These are phyloP conservation scores for Phania funesta DNA, from an alignment of 2,888 invertebrate species.

Conservation along the genomic window DNA sequence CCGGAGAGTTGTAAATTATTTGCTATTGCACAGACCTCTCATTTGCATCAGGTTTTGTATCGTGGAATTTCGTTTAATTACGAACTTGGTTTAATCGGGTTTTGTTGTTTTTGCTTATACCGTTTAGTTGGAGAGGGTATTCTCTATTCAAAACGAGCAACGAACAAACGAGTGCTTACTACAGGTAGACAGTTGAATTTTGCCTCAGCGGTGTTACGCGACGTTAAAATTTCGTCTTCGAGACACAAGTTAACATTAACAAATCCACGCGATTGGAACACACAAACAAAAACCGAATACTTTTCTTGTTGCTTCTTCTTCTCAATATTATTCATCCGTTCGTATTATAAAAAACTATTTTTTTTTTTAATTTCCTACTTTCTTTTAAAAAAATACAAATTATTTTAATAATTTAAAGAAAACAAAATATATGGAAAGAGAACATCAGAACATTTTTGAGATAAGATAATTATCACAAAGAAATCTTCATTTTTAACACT, in stretches of 20 bases:
- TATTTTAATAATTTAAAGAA: constrained; percentile 1
- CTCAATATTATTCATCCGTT: constrained; percentile 64
- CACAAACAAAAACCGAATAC: constrained; percentile 52
- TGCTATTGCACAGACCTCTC: constrained; percentile 45
- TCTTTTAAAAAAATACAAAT: constrained; percentile 27
- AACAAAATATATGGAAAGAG: background rate
- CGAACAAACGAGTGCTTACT: constrained; percentile 68
- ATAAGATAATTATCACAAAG: constrained; percentile 1
- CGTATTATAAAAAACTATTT: constrained; percentile 54
- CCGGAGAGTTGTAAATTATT: constrained; percentile 14
- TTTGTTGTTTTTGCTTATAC: constrained; percentile 69
- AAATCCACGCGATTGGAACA: constrained; percentile 61
- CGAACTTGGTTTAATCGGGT: constrained; percentile 51
- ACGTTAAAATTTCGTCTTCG: constrained; percentile 69
- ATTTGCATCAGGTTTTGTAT: constrained; percentile 45
- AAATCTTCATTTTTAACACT: constrained; percentile 30
- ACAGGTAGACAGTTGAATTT: constrained; percentile 71
- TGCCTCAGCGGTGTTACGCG: constrained; percentile 77
- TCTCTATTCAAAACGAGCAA: constrained; percentile 68
- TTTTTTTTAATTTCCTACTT: constrained; percentile 52
- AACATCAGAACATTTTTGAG: background rate
- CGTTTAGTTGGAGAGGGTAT: constrained; percentile 68
- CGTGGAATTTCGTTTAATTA: constrained; percentile 28
- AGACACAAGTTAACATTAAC: constrained; percentile 58
- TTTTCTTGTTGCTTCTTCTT: constrained; percentile 63